Evolutionary conservation across 2,797 vertebrate species (phyloP).

Genomic region (Hylomyscus alleni): DNA sequence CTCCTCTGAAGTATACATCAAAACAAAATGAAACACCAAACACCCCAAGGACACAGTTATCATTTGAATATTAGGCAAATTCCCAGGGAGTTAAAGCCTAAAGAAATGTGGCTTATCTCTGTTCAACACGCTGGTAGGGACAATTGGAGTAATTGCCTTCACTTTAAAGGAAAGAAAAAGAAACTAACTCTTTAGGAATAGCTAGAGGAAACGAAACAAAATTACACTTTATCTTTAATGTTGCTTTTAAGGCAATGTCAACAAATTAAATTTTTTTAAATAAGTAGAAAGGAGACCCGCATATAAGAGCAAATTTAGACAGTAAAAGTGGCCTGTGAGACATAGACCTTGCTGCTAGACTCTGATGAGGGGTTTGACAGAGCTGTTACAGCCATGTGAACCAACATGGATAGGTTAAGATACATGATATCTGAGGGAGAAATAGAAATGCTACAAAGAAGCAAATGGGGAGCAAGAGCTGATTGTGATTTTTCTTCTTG

Average conservation of each 20-base stretch:
- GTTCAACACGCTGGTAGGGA: background rate
- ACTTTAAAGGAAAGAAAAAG: background rate
- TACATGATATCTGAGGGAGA: background rate
- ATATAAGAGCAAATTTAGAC: background rate
- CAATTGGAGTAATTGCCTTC: background rate
- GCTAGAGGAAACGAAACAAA: constrained; percentile 15
- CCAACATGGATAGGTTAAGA: background rate
- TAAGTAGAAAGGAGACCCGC: background rate
- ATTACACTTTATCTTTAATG: background rate
- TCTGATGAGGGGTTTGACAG: background rate
- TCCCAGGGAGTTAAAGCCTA: background rate
- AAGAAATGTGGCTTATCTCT: background rate
- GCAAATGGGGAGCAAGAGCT: constrained; percentile 2
- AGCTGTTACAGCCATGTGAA: background rate
- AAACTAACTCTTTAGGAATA: background rate
- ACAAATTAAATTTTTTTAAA: constrained; percentile 25
- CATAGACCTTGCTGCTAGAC: background rate
- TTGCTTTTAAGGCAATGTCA: background rate
- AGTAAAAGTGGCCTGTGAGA: background rate
- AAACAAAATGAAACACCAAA: background rate
- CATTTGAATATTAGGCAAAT: background rate
- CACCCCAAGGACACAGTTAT: background rate
- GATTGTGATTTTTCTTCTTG: background rate
- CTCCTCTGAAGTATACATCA: background rate
- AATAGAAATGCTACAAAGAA: background rate